These are phyloP conservation scores for Telmatherina bonti DNA, from an alignment of 2,797 vertebrate species.

Conservation along the genomic window DNA sequence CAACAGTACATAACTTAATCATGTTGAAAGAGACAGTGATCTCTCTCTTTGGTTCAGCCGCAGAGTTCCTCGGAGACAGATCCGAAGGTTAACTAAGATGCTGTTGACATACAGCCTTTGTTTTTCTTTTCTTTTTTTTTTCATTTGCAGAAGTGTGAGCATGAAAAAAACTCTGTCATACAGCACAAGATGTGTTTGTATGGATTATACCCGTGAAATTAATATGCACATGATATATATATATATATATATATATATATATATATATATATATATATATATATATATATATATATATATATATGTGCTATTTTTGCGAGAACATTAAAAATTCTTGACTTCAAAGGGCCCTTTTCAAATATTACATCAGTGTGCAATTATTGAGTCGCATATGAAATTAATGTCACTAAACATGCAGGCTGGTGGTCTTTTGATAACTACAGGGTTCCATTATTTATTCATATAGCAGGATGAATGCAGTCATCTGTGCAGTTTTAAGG, in stretches of 20 bases:
- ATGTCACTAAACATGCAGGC: conserved; percentile 61
- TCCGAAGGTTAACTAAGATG: conserved; percentile 47
- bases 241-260: too few relatives aligned
- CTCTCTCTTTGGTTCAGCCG: conserved; percentile 23
- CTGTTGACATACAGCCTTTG: conserved; percentile 32
- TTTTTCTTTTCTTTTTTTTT: neutral
- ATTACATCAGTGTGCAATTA: conserved; percentile 73
- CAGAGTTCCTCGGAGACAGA: conserved; percentile 32
- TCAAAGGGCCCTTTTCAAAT: conserved; percentile 64
- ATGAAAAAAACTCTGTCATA: conserved; percentile 12
- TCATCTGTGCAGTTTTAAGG: conserved; percentile 33
- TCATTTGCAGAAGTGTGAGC: neutral
- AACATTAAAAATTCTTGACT: conserved; percentile 24
- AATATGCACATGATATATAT: neutral
- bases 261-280: too few relatives aligned
- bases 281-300: too few relatives aligned
- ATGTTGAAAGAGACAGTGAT: conserved; percentile 31
- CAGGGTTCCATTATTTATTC: conserved; percentile 74
- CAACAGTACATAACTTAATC: conserved; percentile 32
- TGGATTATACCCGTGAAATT: conserved; percentile 19
- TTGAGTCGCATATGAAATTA: conserved; percentile 69
- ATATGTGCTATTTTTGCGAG: too few relatives aligned
- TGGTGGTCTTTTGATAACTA: conserved; percentile 69
- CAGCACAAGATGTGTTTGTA: conserved; percentile 6
- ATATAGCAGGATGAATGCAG: conserved; percentile 57